Conservation (phyloP, 2,888 invertebrate genomes). For the Leptopilina myrica region DNA sequence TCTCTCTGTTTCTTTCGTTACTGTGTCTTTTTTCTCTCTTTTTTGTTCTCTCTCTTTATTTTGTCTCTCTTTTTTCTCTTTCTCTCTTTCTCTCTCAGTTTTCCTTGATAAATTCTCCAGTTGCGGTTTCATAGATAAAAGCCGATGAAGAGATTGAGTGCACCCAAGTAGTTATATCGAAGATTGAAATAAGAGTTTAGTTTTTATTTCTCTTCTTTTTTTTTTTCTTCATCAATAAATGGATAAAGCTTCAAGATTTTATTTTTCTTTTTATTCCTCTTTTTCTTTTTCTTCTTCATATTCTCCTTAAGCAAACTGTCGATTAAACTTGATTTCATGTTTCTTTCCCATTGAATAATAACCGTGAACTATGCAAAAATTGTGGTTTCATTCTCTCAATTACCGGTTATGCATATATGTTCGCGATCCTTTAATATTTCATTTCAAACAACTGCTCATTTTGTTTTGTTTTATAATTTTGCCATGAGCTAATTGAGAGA, state of each 20-base stretch:
- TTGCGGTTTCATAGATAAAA: conserved; percentile 20
- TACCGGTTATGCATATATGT: conserved; percentile 20
- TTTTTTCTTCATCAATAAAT: not conserved
- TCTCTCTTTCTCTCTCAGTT: not conserved
- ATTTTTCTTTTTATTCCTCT: conserved; percentile 15
- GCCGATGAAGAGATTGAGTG: conserved; percentile 33
- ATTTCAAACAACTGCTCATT: conserved; percentile 31
- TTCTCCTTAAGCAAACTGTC: conserved; percentile 26
- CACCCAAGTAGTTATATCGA: conserved; percentile 6
- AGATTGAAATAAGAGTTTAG: conserved; percentile 36
- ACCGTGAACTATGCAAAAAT: conserved; percentile 17
- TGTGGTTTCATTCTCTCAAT: conserved; percentile 38
- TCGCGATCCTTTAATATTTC: not conserved
- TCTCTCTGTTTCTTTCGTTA: too few relatives aligned
- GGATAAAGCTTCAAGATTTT: not conserved
- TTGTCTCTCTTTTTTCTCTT: too few relatives aligned
- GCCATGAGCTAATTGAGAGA: not conserved
- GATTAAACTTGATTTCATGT: conserved; percentile 33
- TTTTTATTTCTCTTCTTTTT: not conserved
- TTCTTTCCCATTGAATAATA: conserved; percentile 4
- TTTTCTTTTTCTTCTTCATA: conserved; percentile 15
- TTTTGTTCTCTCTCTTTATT: too few relatives aligned
- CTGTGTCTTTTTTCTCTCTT: too few relatives aligned
- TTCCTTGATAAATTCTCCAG: conserved; percentile 5
- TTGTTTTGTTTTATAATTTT: not conserved